phyloP scores from a whole-genome alignment of 2,888 invertebrate species.

The Sycophila texana region DNA sequence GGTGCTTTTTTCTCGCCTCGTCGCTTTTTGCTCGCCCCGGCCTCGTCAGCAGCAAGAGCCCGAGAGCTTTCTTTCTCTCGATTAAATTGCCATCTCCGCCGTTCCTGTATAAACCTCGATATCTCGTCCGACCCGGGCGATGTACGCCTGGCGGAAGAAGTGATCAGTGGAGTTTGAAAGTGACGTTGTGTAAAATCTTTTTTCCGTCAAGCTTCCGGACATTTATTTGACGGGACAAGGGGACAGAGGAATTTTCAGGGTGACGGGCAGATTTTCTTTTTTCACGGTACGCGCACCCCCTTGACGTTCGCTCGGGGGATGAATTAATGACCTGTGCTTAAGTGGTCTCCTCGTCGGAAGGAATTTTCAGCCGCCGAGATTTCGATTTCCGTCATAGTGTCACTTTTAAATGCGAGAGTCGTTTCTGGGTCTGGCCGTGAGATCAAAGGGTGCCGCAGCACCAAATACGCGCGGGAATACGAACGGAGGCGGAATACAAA shows the following conservation, averaged over 20 bases:
- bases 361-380: background rate
- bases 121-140: background rate
- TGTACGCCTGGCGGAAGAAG: too few relatives aligned
- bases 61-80: slow-evolving; percentile 13
- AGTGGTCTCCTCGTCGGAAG: too few relatives aligned
- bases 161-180: too few relatives aligned
- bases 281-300: background rate
- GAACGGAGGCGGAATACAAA: slow-evolving; percentile 36
- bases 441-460: slow-evolving; percentile 32
- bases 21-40: background rate
- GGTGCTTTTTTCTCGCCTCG: slow-evolving; percentile 7
- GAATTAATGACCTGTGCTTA: background rate
- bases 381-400: slow-evolving; percentile 23
- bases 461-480: slow-evolving; percentile 36
- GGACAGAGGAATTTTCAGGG: slow-evolving; percentile 1
- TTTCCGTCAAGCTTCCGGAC: background rate
- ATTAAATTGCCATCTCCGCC: slow-evolving; percentile 35
- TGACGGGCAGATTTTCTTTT: background rate
- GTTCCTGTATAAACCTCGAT: slow-evolving; percentile 21
- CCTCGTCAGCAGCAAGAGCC: slow-evolving; percentile 27
- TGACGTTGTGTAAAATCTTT: background rate
- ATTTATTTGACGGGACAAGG: background rate
- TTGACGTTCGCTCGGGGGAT: background rate
- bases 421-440: slow-evolving; percentile 17
- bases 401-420: slow-evolving; percentile 46